Base-by-base conservation (phyloP, 92 coral and sea anemone genomes). In the Heliopora coerulea region DNA sequence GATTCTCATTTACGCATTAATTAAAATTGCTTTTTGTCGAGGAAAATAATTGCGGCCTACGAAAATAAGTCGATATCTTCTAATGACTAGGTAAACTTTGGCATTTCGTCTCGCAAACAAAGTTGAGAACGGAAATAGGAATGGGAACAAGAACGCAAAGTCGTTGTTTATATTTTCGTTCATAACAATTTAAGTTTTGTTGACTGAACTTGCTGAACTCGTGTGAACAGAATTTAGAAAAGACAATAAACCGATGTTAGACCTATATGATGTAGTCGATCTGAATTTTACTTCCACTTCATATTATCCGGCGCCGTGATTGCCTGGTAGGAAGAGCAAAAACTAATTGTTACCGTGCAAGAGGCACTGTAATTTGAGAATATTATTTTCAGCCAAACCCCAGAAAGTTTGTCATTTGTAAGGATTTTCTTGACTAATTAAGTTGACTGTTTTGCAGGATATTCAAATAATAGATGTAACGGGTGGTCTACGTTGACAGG, bases 41-140 rank as follows among this genome's bases (percentile, higher is more conserved):
- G 63, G 63, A 70, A 34, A 70, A 35, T 70, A 70, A 70, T 54
- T 70, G 77, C 77, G 63, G 77, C 39, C 49, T 70, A 54, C 54
- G 30, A 54, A 37, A 56, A 54, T 56, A 49, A 70, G 49, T 70
- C 50, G 77, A 70, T 70, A 70, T 49, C 50, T 70, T 70, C 49
- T 67, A 67, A 70, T 69, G 76, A 49, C 25, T 30, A 54, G 32
- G 30, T 54, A 70, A 70, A 48, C 63, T 70, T 20, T 17, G 77
- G n/a, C n/a, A n/a, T 70, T 63, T 50, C 29, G 58, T 20, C 32
- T 10, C 29, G 18, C 14, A 37, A 46, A 46, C n/a, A 46, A n/a
- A 6, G 7, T 15, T 8, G 52, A 46, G 15, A n/a, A 46, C 7
- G 15, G 15, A 10, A 8, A 8, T 8, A 46, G 3, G n/a, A 46